A percentile compares a stretch with the other conserved stretches of the same genome.
Conservation (phyloP, 2,888 invertebrate genomes). For the Tricholauxania praeusta region DNA sequence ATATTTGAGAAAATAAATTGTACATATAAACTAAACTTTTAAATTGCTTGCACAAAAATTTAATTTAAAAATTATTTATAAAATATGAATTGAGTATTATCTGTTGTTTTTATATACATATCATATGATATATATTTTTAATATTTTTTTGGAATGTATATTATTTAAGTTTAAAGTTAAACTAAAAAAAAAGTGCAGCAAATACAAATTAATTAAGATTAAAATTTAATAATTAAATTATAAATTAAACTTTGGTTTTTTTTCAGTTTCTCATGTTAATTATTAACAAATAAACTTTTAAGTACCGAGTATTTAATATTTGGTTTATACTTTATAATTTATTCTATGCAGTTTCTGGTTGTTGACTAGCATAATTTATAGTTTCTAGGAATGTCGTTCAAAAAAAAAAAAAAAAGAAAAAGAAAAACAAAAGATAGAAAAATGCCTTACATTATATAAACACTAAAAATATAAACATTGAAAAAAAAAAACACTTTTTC, state of each 20-base stretch:
- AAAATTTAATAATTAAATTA: slow-evolving; percentile 25
- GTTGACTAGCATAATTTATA: slow-evolving; percentile 32
- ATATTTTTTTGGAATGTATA: too few species aligned
- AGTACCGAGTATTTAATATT: slow-evolving; percentile 31
- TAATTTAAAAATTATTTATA: too few species aligned
- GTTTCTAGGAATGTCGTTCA: slow-evolving; percentile 18
- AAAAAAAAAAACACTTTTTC: not conserved
- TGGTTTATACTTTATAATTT: slow-evolving; percentile 26
- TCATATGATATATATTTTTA: too few species aligned
- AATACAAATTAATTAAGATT: too few species aligned
- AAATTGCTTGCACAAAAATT: too few species aligned
- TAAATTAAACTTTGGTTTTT: slow-evolving; percentile 24
- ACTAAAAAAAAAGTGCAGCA: too few species aligned
- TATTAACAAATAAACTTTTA: slow-evolving; percentile 12
- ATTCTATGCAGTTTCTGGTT: not conserved
- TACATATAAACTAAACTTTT: too few species aligned
- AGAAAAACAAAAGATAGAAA: not conserved
- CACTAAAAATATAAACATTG: not conserved
- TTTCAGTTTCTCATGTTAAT: not conserved
- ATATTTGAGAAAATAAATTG: too few species aligned
- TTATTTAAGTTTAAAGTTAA: too few species aligned
- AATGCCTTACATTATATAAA: slow-evolving; percentile 7
- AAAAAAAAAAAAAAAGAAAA: not conserved
- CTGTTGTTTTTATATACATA: too few species aligned
- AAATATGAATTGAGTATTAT: too few species aligned